A percentile compares a stretch with the other conserved stretches of the same genome.
These are phyloP conservation scores for Aleiodes leptofemur DNA, from an alignment of 2,888 invertebrate species.

Conservation along the genomic window DNA sequence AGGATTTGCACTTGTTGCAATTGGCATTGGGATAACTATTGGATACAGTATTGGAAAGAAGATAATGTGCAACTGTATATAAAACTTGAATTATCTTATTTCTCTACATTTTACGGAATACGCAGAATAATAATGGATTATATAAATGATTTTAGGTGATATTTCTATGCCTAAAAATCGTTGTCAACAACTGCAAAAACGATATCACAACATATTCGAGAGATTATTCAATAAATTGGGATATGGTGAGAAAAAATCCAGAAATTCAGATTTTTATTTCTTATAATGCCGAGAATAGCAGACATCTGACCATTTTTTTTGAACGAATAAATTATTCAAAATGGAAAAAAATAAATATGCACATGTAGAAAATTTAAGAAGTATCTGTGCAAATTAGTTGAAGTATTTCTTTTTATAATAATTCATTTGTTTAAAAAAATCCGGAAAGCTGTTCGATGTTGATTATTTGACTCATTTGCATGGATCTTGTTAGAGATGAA, in stretches of 20 bases:
- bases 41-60: slow-evolving; percentile 32
- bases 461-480: no score
- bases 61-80: neutral
- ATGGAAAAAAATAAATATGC: neutral
- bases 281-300: neutral
- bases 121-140: neutral
- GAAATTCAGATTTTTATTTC: neutral
- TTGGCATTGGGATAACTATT: slow-evolving; percentile 72
- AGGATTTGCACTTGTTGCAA: slow-evolving; percentile 78
- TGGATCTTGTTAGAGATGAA: no score
- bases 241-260: slow-evolving; percentile 67
- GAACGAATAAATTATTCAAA: no score
- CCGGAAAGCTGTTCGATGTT: no score
- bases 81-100: no score
- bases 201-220: slow-evolving; percentile 68
- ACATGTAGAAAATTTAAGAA: no score
- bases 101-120: neutral
- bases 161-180: neutral
- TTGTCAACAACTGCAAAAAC: neutral
- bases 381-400: no score
- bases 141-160: neutral
- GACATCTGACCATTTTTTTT: no score
- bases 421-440: no score
- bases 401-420: no score
- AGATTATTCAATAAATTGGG: slow-evolving; percentile 75